Evolutionary conservation across 2,113 vertebrate genomes (phyloP), one percentile per base, ranked within the genome.

Genomic region (Stictonetta naevosa): DNA sequence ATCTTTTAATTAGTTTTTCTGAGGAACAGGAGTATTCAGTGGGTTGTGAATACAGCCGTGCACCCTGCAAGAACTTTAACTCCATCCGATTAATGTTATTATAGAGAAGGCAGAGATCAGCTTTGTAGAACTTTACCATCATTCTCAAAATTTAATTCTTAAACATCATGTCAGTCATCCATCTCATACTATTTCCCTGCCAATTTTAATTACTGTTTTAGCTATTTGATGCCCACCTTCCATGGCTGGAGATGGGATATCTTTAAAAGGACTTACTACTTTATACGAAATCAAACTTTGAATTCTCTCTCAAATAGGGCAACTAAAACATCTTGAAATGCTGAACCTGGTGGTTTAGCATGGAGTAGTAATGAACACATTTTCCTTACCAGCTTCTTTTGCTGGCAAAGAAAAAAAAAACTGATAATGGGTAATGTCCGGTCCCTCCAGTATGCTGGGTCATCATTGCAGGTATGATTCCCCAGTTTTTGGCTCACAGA

Each of bases 1-100:
- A 2, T 62, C 60, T 92, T 74, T 53, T 90, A 83, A 92, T 93
- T 90, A 86, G 79, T 89, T 94, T 94, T 93, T 59, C 59, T 33
- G 75, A 83, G 67, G 71, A 95, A 36, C 28, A 77, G 73, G 69
- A 52, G 6, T 71, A 75, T 77, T 81, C 86, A 31, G 56, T 29
- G 40, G n/a, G 40, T 62, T 90, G 46, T 55, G 79, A 38, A 58
- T 5, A 29, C 38, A 44, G 62, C 42, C 48, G 46, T 74, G 52
- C 34, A 16, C 46, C 69, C 74, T 42, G 63, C 31, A 63, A 87
- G 63, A 53, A 13, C 60, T 85, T 91, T 2, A 79, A 19, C 63
- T 92, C 13, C 7, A 29, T 62, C 48, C 11, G 2, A 36, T 83
- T 60, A 7, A 10, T 66, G 20, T 56, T 79, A 56, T 62, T 52